Evolutionary conservation across 2,888 invertebrate genomes (phyloP), one percentile per base, ranked within the genome.

Genomic region (Buathra laborator): DNA sequence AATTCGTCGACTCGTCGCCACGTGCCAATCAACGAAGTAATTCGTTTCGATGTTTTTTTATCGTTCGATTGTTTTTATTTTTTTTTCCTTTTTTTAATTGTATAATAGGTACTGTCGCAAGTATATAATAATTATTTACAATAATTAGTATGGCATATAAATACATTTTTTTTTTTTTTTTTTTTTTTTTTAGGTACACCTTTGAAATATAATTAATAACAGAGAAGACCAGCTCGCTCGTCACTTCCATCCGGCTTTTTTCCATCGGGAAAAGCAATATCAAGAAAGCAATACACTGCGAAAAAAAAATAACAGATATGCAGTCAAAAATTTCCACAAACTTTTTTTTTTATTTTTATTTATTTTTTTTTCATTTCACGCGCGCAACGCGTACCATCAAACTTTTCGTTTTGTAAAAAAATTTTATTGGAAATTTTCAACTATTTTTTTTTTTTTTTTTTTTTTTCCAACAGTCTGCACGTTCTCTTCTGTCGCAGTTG

Each of bases 131-230:
- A 85, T 83, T 92, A 92, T 92, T 90, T 92, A 92, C 91, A 91
- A 86, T 89, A 88, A 91, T 91, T 88, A 90, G 87, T 90, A 89
- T 90, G 89, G 90, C 89, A 89, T 91, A 90, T 92, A 91, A 92
- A 91, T 91, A 91, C 90, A 91, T 89, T 91, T 37, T 37, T 19
- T 19, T 19, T 19, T 19, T 19, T 19, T 19, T 19, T 19, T 19
- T 19, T 19, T 19, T 19, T 19, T 19, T 19, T 37, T 37, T 85
- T 91, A 91, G 88, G 84, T 90, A 90, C 89, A 91, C 84, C 89
- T 89, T 91, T 90, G 88, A 86, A 83, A 82, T 84, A 75, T 70
- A 78, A 75, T 79, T 79, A 84, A 66, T 83, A 84, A 82, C 67
- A 85, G 80, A 83, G 77, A 86, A 82, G 82, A 79, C 76, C 82